A percentile compares a stretch with the other conserved stretches of the same genome.
Evolutionary conservation across 35 echinoderm and acorn worm genomes (phyloP).

Genomic region (Patiria miniata): DNA sequence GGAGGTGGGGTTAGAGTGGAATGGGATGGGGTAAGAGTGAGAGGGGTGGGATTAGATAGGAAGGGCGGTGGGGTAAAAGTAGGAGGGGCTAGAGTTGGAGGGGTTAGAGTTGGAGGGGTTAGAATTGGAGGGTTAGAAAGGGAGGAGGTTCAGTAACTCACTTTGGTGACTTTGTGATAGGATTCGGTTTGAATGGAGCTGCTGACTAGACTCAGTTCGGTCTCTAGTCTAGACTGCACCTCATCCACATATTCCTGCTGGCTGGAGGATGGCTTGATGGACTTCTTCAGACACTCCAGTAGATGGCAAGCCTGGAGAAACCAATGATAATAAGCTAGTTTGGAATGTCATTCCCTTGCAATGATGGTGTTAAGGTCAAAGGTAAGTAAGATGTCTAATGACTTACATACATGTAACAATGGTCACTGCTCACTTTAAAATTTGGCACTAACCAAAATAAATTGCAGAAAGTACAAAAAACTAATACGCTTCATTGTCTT

Average conservation of each 20-base stretch:
- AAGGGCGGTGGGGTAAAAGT: no score
- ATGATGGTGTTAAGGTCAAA: neutral
- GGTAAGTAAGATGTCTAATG: neutral
- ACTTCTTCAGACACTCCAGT: conserved; percentile 79
- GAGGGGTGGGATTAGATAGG: no score
- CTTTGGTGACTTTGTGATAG: conserved; percentile 92
- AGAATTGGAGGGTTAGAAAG: no score
- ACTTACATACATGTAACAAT: no score
- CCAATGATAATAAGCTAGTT: neutral
- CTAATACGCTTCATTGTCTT: no score
- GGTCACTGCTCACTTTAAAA: no score
- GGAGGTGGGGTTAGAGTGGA: no score
- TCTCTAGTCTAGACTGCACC: conserved; percentile 72
- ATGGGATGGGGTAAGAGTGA: no score
- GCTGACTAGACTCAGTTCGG: conserved; percentile 66
- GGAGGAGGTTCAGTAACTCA: conserved; percentile 21
- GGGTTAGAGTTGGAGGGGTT: no score
- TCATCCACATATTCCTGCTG: conserved; percentile 45
- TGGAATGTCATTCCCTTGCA: neutral
- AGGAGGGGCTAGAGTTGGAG: no score
- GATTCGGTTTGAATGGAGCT: conserved; percentile 62
- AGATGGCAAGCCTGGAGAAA: conserved; percentile 72
- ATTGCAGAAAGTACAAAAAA: no score
- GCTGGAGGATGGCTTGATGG: conserved; percentile 43
- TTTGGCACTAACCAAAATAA: no score